A percentile compares a stretch with the other conserved stretches of the same genome.
Conservation (phyloP, 2,888 invertebrate species). For the Rutpela maculata region DNA sequence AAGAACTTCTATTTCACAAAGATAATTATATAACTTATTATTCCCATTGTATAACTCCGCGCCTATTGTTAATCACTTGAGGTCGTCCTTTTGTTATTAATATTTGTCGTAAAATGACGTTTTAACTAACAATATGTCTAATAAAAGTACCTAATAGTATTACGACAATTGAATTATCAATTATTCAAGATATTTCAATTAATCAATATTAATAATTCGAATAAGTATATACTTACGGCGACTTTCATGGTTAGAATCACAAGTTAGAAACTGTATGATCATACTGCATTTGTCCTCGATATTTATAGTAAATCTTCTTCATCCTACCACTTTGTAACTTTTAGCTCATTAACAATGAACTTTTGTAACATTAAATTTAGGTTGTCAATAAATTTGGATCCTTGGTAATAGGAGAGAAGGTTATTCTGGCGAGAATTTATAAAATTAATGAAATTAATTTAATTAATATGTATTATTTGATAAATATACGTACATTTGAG, state of each 20-base stretch:
- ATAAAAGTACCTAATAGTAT: background rate
- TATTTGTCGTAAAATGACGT: too few species aligned
- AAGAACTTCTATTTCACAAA: too few species aligned
- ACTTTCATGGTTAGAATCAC: background rate
- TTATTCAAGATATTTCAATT: background rate
- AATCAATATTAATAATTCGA: background rate
- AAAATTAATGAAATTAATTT: background rate
- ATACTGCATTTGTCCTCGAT: conserved; percentile 7
- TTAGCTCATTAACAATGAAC: conserved; percentile 1
- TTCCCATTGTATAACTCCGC: too few species aligned
- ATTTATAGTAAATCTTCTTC: conserved; percentile 7
- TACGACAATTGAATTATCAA: background rate
- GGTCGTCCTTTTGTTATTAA: too few species aligned
- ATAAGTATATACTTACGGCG: background rate
- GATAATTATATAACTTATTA: too few species aligned
- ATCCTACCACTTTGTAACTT: background rate
- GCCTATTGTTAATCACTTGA: too few species aligned
- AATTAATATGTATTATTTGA: background rate
- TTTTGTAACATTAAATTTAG: conserved; percentile 7
- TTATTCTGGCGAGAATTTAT: background rate
- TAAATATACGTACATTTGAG: background rate
- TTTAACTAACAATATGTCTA: too few species aligned
- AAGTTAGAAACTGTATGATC: background rate
- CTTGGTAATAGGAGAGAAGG: conserved; percentile 2
- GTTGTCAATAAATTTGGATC: conserved; percentile 7